Percentiles rank a stretch among this genome's conserved stretches.
phyloP scores from a whole-genome alignment of 2,797 vertebrate species.

The Pantherophis vulpinus region DNA sequence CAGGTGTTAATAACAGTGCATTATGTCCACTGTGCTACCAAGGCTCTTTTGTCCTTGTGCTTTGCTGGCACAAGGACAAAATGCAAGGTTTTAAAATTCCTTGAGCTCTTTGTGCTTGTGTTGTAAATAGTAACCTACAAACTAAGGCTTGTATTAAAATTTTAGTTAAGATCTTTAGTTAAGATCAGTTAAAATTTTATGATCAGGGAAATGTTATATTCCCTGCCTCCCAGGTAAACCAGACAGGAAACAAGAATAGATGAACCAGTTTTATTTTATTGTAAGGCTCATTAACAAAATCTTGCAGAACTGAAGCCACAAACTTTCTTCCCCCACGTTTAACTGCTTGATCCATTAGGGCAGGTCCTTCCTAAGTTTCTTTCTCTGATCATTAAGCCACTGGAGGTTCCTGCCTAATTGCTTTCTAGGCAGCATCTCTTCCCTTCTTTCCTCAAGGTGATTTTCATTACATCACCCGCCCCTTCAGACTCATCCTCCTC shows the following conservation, averaged over 20 bases:
- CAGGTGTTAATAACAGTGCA: too few species aligned
- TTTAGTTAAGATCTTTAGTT: not conserved
- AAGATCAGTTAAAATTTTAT: not conserved
- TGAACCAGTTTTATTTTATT: not conserved
- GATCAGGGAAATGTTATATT: not conserved
- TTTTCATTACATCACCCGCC: not conserved
- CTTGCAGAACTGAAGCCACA: not conserved
- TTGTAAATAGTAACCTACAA: not conserved
- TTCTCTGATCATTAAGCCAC: not conserved
- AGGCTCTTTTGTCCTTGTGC: too few species aligned
- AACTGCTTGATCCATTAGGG: not conserved
- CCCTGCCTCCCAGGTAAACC: not conserved
- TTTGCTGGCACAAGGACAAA: not conserved
- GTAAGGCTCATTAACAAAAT: not conserved
- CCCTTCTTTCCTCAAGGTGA: not conserved
- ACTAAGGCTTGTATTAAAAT: not conserved
- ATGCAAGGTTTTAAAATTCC: not conserved
- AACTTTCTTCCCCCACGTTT: not conserved
- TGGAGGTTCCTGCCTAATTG: not conserved
- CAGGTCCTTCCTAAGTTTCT: not conserved
- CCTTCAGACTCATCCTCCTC: not conserved
- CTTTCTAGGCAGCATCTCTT: not conserved
- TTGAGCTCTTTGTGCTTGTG: not conserved
- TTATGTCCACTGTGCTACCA: too few species aligned
- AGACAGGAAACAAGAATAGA: not conserved